Conservation (phyloP, 2,113 vertebrate genomes). For the Python bivittatus region DNA sequence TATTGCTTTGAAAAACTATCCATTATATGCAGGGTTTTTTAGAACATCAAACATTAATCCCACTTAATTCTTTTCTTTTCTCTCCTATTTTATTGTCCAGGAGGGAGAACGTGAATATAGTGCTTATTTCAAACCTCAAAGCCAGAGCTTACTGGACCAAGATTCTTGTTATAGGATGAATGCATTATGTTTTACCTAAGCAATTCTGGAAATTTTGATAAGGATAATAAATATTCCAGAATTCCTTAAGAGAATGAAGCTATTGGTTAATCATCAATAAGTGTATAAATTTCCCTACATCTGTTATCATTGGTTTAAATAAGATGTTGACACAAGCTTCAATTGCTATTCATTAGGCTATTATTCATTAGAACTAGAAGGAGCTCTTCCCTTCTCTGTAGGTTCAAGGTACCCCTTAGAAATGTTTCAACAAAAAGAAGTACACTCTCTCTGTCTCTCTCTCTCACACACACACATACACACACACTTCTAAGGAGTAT, state of each 20-base stretch:
- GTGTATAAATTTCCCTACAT: background rate
- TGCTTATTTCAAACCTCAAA: background rate
- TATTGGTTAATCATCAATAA: background rate
- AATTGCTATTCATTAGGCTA: background rate
- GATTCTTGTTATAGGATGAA: background rate
- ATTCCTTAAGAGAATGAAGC: background rate
- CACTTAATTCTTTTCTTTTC: accelerated
- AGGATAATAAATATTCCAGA: background rate
- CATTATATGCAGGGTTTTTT: background rate
- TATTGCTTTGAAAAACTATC: constrained; percentile 6
- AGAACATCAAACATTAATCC: constrained; percentile 16
- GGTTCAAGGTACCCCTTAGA: background rate
- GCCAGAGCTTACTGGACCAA: background rate
- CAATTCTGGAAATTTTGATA: background rate
- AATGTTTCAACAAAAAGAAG: background rate
- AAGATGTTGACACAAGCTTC: background rate
- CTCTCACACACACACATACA: background rate
- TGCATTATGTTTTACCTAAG: background rate
- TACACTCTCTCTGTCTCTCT: background rate
- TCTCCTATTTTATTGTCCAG: constrained; percentile 16
- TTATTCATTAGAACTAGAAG: background rate
- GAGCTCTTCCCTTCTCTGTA: background rate
- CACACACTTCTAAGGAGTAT: background rate
- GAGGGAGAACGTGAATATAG: background rate
- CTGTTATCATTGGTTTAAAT: background rate